Evolutionary conservation across 2,797 vertebrate genomes (phyloP).

Genomic region (Tachyglossus aculeatus): DNA sequence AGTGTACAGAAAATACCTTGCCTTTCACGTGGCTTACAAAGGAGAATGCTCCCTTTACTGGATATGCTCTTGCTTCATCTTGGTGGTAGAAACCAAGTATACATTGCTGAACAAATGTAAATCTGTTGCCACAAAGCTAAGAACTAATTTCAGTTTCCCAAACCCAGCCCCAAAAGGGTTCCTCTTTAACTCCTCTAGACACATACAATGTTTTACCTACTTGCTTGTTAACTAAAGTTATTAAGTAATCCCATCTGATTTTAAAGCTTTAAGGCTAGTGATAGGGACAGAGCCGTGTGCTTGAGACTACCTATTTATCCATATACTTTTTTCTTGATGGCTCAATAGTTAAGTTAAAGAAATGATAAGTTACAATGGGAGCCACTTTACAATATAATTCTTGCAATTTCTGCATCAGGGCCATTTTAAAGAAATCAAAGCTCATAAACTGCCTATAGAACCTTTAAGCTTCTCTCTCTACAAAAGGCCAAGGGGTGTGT

Average conservation of each 20-base stretch:
- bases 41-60: not conserved
- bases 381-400: constrained; percentile 21
- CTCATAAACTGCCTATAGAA: not conserved
- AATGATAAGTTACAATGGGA: not conserved
- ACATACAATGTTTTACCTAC: too few species aligned
- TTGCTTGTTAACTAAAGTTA: too few species aligned
- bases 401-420: constrained; percentile 10
- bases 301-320: not conserved
- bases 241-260: not conserved
- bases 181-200: not conserved
- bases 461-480: not conserved
- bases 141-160: not conserved
- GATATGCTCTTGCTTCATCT: not conserved
- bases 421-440: constrained; percentile 16
- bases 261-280: not conserved
- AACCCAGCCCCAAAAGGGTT: not conserved
- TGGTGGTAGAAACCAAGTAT: not conserved
- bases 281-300: not conserved
- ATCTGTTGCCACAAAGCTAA: not conserved
- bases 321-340: not conserved
- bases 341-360: fast-evolving
- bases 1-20: not conserved
- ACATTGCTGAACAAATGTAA: not conserved
- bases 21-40: not conserved
- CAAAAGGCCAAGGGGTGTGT: not conserved